Base-by-base conservation (phyloP, 2,113 vertebrate species). In the Bucco capensis region DNA sequence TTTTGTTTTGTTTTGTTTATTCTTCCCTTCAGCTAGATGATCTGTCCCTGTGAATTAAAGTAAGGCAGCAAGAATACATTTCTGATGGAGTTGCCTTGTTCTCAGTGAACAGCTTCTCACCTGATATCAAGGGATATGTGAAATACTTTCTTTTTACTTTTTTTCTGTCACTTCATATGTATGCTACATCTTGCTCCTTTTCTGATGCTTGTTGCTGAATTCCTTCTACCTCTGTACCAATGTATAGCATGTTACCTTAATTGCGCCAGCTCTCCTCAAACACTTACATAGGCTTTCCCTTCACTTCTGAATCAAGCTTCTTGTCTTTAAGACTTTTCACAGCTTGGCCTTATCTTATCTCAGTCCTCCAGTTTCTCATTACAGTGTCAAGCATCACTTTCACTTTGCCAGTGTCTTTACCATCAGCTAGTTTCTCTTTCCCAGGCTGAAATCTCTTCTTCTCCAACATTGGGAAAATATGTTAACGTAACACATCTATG, bases 321-420 rank as follows among this genome's bases (percentile, higher is more conserved):
- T 85, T 87, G 67, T 90, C 66, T 90, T 83, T 37, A 87, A 89
- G 84, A 62, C 42, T 76, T 92, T 76, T 71, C 0, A 0, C 14
- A 83, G 64, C 24, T 82, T 80, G 93, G n/a, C 54, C 44, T 94
- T 96, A 93, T 86, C 88, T 95, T 90, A 93, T 92, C 89, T 76
- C 47, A 62, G 77, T 66, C 58, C 84, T 87, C 74, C 42, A 77
- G 81, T 73, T 85, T 85, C 84, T 79, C 57, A 57, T 92, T 94
- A 66, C 67, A 44, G 15, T 21, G 74, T 94, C 74, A 90, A 62
- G 67, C 67, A 91, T 87, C 86, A 91, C 89, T 94, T 96, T 89
- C 86, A 50, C 78, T 87, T 90, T 84, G 42, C 50, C 62, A 40
- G 46, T 54, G 73, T 74, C 46, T 75, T 88, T 86, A 51, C 66